Evolutionary conservation across 2,888 invertebrate genomes (phyloP).

Genomic region (Aspidiotus rigidus): DNA sequence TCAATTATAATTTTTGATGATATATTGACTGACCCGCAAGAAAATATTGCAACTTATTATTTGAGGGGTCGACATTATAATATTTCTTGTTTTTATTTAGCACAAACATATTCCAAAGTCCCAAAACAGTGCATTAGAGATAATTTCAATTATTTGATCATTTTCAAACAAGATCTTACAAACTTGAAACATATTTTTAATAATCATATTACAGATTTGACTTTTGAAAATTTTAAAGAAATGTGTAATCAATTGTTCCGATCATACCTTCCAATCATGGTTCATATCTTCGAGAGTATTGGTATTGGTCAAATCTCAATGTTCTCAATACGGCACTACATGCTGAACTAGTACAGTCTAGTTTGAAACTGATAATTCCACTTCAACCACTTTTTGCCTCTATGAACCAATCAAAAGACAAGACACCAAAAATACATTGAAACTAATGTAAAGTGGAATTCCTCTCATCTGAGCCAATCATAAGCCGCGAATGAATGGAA

Average conservation of each 20-base stretch:
- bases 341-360: too few relatives aligned
- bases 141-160: constrained; percentile 10
- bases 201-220: constrained; percentile 13
- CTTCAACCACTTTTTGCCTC: too few relatives aligned
- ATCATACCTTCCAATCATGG: too few relatives aligned
- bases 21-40: constrained; percentile 17
- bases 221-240: constrained; percentile 15
- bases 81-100: constrained; percentile 13
- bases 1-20: constrained; percentile 21
- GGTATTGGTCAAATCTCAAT: too few relatives aligned
- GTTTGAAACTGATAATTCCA: too few relatives aligned
- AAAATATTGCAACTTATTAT: constrained; percentile 14
- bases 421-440: too few relatives aligned
- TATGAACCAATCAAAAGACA: too few relatives aligned
- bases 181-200: constrained; percentile 13
- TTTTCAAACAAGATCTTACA: constrained; percentile 13
- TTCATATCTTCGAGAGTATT: too few relatives aligned
- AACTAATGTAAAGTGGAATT: too few relatives aligned
- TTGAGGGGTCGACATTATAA: constrained; percentile 16
- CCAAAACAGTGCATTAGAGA: constrained; percentile 15
- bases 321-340: too few relatives aligned
- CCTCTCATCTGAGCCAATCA: too few relatives aligned
- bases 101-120: constrained; percentile 7
- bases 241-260: constrained; percentile 7
- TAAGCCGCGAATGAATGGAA: too few relatives aligned